These are phyloP conservation scores for Plodia interpunctella DNA, from an alignment of 1,140 invertebrate species.

Conservation along the genomic window DNA sequence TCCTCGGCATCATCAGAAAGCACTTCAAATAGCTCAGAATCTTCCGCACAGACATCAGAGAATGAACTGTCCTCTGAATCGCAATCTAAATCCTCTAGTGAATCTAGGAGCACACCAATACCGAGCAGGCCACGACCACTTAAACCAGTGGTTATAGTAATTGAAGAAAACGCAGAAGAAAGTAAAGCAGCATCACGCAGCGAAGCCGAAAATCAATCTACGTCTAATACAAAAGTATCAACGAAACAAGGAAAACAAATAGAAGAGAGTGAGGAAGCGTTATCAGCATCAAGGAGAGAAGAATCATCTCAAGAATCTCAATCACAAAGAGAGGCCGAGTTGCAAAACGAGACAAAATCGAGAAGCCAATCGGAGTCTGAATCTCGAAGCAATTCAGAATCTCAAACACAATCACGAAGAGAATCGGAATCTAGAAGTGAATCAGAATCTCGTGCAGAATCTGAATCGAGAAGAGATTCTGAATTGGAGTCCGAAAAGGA, in stretches of 20 bases:
- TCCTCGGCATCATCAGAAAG: no score
- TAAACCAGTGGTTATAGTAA: no score
- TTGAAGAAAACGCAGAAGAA: no score
- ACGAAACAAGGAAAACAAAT: background rate
- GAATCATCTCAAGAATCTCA: background rate
- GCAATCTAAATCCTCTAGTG: no score
- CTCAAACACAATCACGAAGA: background rate
- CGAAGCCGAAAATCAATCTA: no score
- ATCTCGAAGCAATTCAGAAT: background rate
- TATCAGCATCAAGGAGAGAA: background rate
- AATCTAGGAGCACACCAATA: no score
- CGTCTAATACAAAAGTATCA: no score
- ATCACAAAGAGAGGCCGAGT: background rate
- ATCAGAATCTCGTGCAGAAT: no score
- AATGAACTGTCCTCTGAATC: no score
- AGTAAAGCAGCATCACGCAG: background rate
- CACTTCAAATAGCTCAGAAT: no score
- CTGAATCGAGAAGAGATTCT: background rate
- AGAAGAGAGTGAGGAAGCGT: background rate
- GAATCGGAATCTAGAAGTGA: background rate
- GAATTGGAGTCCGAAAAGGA: background rate
- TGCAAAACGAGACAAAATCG: background rate
- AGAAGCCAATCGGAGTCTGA: background rate
- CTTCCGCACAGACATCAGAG: no score
- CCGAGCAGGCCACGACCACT: no score